Percentiles rank a stretch among this genome's conserved stretches.
Conservation (phyloP, 1,140 invertebrate species). For the Magallana gigas region DNA sequence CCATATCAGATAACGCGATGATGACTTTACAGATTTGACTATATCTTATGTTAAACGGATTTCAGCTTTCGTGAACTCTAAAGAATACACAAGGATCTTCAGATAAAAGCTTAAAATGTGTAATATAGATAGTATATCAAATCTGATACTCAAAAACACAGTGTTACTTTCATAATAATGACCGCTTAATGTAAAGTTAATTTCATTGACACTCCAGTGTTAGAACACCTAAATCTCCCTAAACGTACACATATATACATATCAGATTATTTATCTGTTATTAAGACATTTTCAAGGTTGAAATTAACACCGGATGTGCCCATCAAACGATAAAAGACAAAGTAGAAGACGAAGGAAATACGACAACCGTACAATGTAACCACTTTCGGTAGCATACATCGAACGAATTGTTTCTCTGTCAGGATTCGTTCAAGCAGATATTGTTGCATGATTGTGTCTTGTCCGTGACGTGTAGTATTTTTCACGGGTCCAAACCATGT, state of each 20-base stretch:
- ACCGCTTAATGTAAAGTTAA: not conserved
- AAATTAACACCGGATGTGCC: conserved; percentile 17
- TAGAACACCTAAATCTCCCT: not conserved
- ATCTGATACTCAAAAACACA: not conserved
- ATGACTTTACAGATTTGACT: conserved; percentile 36
- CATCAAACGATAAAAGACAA: not conserved
- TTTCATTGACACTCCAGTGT: conserved; percentile 1
- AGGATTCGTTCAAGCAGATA: not conserved
- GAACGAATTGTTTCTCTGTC: not conserved
- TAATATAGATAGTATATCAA: not conserved
- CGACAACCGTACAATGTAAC: not conserved
- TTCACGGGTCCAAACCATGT: conserved; percentile 25
- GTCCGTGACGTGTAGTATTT: not conserved
- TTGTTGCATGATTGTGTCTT: conserved; percentile 14
- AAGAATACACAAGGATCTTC: not conserved
- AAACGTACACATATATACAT: not conserved
- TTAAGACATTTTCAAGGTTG: not conserved
- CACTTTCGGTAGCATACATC: not conserved
- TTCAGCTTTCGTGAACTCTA: not conserved
- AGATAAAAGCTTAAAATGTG: not conserved
- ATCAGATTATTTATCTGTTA: not conserved
- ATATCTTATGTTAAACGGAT: conserved; percentile 22
- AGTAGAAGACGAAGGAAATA: not conserved
- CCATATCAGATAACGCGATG: conserved; percentile 22
- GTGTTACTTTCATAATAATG: conserved; percentile 17